These are phyloP conservation scores for Pristionchus pacificus DNA, from an alignment of 1,140 invertebrate species.

Conservation along the genomic window DNA sequence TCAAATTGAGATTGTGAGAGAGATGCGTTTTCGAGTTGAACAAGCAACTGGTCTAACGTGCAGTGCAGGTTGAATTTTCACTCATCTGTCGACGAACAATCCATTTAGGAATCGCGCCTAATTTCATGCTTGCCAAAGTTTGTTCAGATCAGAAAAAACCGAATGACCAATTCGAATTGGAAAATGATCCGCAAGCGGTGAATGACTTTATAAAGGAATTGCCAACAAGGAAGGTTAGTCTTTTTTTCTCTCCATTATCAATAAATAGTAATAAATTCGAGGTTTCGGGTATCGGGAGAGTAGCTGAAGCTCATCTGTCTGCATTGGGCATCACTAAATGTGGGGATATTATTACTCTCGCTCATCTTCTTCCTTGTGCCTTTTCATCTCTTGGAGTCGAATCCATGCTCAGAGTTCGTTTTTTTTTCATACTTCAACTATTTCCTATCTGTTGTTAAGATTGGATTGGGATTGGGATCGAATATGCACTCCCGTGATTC, in stretches of 20 bases:
- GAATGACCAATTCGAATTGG: constrained; percentile 67
- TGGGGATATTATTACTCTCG: constrained; percentile 52
- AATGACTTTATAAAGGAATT: constrained; percentile 63
- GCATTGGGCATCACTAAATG: constrained; percentile 59
- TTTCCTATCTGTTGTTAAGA: constrained; percentile 4
- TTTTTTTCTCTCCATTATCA: constrained; percentile 1
- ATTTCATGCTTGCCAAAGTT: constrained; percentile 67
- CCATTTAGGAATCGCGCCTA: constrained; percentile 65
- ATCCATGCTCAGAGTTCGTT: not conserved
- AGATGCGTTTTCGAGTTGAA: constrained; percentile 64
- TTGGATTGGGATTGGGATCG: not conserved
- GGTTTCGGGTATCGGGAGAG: constrained; percentile 45
- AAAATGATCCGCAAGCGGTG: constrained; percentile 57
- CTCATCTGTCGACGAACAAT: not conserved
- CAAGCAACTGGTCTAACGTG: constrained; percentile 65
- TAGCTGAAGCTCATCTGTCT: constrained; percentile 62
- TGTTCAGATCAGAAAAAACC: constrained; percentile 70
- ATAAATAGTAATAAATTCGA: no score
- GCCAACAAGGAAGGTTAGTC: constrained; percentile 64
- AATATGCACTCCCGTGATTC: not conserved
- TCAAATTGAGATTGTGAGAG: constrained; percentile 60
- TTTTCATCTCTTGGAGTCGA: not conserved
- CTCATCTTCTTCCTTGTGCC: not conserved
- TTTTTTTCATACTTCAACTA: not conserved
- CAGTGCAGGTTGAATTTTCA: constrained; percentile 63